phyloP scores from a whole-genome alignment of 64 coral and sea anemone genomes.

The Orbicella faveolata region DNA sequence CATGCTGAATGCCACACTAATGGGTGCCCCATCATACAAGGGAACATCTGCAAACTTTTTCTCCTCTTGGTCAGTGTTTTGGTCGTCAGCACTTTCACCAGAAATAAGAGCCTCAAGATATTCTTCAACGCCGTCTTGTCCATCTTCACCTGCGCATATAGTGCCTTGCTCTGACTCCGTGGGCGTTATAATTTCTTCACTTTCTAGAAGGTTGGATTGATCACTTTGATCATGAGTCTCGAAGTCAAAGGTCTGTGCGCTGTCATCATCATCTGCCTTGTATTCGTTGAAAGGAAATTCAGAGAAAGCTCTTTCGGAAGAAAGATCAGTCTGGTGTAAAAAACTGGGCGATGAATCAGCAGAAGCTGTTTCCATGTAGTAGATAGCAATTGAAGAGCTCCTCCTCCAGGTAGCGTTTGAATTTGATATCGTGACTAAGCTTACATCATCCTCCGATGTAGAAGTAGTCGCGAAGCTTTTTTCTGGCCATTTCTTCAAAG shows the following conservation, averaged over 20 bases:
- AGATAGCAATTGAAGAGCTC: not conserved
- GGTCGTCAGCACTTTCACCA: not conserved
- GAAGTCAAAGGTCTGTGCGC: not conserved
- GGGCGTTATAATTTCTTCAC: not conserved
- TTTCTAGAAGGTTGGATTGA: not conserved
- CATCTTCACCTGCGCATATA: not conserved
- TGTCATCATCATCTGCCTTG: not conserved
- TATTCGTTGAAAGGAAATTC: not conserved
- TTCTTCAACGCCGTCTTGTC: not conserved
- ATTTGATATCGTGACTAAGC: not conserved
- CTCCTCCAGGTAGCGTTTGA: not conserved
- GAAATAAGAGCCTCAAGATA: not conserved
- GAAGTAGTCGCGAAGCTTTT: not conserved
- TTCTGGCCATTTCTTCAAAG: constrained; percentile 35
- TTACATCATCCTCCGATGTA: not conserved
- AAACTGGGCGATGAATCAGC: not conserved
- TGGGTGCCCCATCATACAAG: constrained; percentile 46
- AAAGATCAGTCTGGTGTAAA: not conserved
- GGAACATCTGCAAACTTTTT: constrained; percentile 10
- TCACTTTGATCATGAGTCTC: not conserved
- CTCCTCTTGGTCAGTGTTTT: not conserved
- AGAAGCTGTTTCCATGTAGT: not conserved
- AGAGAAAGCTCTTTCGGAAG: not conserved
- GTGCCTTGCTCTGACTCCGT: not conserved
- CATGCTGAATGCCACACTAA: constrained; percentile 69